A percentile compares a stretch with the other conserved stretches of the same genome.
phyloP scores from a whole-genome alignment of 2,797 vertebrate species.

The Bovichtus variegatus region DNA sequence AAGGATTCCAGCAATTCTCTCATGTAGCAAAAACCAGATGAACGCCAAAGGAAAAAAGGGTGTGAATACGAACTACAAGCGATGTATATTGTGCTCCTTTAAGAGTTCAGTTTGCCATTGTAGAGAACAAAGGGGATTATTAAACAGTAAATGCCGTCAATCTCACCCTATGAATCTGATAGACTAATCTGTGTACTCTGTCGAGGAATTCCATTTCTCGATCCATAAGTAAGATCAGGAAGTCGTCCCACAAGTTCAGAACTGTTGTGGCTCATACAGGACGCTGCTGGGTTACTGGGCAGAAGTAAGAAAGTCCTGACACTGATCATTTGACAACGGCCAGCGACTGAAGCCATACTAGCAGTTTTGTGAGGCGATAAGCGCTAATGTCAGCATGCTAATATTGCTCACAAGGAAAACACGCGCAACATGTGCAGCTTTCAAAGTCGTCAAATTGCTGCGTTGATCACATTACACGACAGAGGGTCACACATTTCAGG shows the following conservation, averaged over 20 bases:
- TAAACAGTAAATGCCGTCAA: constrained; percentile 14
- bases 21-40: not conserved
- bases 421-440: too few species aligned
- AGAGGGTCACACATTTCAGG: too few species aligned
- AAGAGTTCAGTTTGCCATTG: constrained; percentile 10
- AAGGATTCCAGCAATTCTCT: not conserved
- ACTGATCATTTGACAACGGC: not conserved
- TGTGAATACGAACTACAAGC: not conserved
- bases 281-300: not conserved
- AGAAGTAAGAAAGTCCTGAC: not conserved
- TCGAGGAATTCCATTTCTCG: not conserved
- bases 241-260: not conserved
- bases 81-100: not conserved
- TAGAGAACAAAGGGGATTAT: constrained; percentile 38
- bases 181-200: constrained; percentile 16
- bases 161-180: constrained; percentile 16
- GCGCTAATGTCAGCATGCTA: not conserved
- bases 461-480: too few species aligned
- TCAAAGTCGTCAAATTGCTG: too few species aligned
- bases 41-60: not conserved
- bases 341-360: not conserved
- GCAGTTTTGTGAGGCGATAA: not conserved
- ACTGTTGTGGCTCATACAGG: not conserved
- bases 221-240: not conserved
- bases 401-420: not conserved